Percentiles rank a stretch among this genome's conserved stretches.
Evolutionary conservation across 2,888 invertebrate genomes (phyloP).

Genomic region (Eupithecia vulgata): DNA sequence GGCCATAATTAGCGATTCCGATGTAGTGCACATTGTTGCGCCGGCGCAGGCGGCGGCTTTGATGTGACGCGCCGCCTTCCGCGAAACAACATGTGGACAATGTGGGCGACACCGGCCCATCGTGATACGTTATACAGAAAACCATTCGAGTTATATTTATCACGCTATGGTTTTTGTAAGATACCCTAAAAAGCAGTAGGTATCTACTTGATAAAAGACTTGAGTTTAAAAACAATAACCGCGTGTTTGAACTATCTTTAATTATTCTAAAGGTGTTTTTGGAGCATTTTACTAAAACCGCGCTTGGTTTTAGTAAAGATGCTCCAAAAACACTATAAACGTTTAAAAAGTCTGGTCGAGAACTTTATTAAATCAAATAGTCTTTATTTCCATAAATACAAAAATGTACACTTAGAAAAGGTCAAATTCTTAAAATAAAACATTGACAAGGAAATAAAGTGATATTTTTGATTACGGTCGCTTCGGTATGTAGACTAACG

Average conservation of each 20-base stretch:
- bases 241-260: too few relatives aligned
- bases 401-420: too few relatives aligned
- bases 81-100: slow-evolving; percentile 34
- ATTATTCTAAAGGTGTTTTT: too few relatives aligned
- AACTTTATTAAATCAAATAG: too few relatives aligned
- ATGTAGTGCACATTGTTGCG: slow-evolving; percentile 29
- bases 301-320: not conserved
- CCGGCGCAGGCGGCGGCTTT: slow-evolving; percentile 23
- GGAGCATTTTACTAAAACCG: too few relatives aligned
- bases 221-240: not conserved
- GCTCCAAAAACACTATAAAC: not conserved
- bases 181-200: not conserved
- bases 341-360: too few relatives aligned
- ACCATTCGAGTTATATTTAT: not conserved
- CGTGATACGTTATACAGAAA: not conserved
- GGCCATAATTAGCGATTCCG: slow-evolving; percentile 7
- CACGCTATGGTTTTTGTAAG: not conserved
- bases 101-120: not conserved
- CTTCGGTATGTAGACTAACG: too few relatives aligned
- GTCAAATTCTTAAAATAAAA: too few relatives aligned
- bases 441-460: too few relatives aligned
- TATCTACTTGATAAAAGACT: not conserved
- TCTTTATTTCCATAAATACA: too few relatives aligned
- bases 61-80: slow-evolving; percentile 33
- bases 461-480: too few relatives aligned